phyloP scores from a whole-genome alignment of 37 sponge, comb jelly and placozoan genomes.

The Lycopodina hypogea region DNA sequence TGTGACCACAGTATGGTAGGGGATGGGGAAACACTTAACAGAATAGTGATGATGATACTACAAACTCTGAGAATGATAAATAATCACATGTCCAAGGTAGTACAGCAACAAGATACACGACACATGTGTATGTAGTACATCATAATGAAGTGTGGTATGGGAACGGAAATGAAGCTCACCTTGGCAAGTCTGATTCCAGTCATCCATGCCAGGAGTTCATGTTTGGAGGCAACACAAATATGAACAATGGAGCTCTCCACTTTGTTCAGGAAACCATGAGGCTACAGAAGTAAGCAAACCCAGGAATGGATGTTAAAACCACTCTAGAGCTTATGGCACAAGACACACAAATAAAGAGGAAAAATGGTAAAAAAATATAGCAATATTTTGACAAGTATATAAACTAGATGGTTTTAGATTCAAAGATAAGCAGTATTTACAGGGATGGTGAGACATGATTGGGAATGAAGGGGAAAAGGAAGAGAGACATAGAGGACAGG shows the following conservation, averaged over 20 bases:
- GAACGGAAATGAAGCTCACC: slow-evolving; percentile 31
- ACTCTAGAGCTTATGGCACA: neutral
- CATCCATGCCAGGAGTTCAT: slow-evolving; percentile 57
- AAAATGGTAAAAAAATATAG: neutral
- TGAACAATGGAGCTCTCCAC: slow-evolving; percentile 69
- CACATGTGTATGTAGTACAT: too few species aligned
- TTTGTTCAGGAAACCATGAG: slow-evolving; percentile 55
- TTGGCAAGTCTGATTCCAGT: slow-evolving; percentile 74
- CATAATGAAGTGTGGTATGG: too few species aligned
- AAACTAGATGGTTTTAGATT: neutral
- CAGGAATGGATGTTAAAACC: neutral
- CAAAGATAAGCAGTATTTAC: neutral
- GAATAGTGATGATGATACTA: neutral
- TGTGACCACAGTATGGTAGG: neutral
- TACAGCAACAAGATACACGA: too few species aligned
- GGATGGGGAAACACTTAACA: too few species aligned
- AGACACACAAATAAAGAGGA: neutral
- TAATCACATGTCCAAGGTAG: too few species aligned
- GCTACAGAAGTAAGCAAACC: slow-evolving; percentile 26
- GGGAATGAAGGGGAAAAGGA: neutral
- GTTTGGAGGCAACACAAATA: slow-evolving; percentile 66
- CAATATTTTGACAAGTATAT: too few species aligned
- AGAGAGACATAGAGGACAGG: neutral
- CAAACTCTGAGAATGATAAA: neutral
- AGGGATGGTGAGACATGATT: neutral